Conservation (phyloP, 2,888 invertebrate species). For the Allacma fusca region DNA sequence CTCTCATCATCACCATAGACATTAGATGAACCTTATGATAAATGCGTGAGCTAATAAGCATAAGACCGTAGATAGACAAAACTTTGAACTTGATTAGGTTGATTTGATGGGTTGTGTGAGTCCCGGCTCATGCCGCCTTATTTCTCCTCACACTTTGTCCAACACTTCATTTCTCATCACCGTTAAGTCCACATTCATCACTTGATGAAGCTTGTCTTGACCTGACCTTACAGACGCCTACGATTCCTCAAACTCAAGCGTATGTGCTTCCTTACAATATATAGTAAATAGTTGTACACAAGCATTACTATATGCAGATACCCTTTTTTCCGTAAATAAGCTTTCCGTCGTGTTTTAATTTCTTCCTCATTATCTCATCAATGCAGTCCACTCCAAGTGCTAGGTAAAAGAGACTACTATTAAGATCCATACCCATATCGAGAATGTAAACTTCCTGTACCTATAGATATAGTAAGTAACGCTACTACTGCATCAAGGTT, state of each 20-base stretch:
- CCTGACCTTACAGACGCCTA: slow-evolving; percentile 42
- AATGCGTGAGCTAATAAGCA: slow-evolving; percentile 38
- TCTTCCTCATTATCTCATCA: too few species aligned
- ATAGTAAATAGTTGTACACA: too few species aligned
- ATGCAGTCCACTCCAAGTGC: too few species aligned
- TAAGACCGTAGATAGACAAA: slow-evolving; percentile 30
- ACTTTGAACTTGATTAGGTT: slow-evolving; percentile 33
- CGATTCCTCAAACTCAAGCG: slow-evolving; percentile 12
- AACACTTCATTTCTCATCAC: slow-evolving; percentile 35
- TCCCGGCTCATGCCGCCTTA: slow-evolving; percentile 21
- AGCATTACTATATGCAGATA: too few species aligned
- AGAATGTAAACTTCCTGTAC: too few species aligned
- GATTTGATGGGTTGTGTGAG: slow-evolving; percentile 16
- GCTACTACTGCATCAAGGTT: too few species aligned
- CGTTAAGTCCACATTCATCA: slow-evolving; percentile 26
- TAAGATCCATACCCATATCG: too few species aligned
- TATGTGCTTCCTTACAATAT: background rate
- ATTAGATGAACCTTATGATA: slow-evolving; percentile 37
- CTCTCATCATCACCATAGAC: slow-evolving; percentile 15
- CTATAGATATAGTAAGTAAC: too few species aligned
- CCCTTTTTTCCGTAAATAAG: too few species aligned
- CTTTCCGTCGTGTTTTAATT: too few species aligned
- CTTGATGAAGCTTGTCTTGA: slow-evolving; percentile 34
- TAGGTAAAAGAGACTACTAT: too few species aligned
- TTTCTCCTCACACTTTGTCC: slow-evolving; percentile 31